phyloP scores from a whole-genome alignment of 2,113 vertebrate genomes.

The Callocephalon fimbriatum region DNA sequence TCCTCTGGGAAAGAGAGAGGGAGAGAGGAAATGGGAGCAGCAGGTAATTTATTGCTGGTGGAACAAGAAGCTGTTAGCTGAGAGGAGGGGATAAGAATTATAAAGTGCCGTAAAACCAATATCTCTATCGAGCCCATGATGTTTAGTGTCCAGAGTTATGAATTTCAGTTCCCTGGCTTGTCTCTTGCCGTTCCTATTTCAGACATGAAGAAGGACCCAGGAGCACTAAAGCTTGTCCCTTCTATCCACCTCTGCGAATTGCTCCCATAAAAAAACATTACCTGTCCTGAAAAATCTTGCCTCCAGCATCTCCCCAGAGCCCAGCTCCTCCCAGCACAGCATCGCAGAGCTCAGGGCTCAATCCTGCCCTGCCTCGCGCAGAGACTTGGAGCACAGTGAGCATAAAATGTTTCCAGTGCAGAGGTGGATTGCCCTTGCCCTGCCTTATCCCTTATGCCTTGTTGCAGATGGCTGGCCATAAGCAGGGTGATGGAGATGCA shows the following conservation, averaged over 20 bases:
- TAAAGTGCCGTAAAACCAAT: neutral
- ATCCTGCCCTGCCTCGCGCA: neutral
- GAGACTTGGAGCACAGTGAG: fast-evolving
- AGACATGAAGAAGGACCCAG: neutral
- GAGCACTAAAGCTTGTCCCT: neutral
- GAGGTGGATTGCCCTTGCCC: neutral
- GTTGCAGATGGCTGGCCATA: neutral
- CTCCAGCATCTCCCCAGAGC: neutral
- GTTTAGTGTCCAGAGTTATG: conserved; percentile 21
- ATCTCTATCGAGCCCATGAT: neutral
- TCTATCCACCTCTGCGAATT: conserved; percentile 28
- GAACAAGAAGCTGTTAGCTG: conserved; percentile 15
- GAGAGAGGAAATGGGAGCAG: neutral
- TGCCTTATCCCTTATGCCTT: neutral
- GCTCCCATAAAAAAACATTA: neutral
- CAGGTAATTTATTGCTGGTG: conserved; percentile 31
- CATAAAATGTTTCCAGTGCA: neutral
- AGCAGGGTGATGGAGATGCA: neutral
- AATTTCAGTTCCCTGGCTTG: neutral
- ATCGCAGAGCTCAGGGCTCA: neutral
- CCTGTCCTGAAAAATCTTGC: neutral
- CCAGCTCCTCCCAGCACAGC: neutral
- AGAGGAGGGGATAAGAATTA: conserved; percentile 44
- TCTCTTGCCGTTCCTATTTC: conserved; percentile 7
- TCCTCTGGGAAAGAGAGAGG: neutral